These are phyloP conservation scores for Poecile atricapillus DNA, from an alignment of 2,113 vertebrate genomes.

Conservation along the genomic window DNA sequence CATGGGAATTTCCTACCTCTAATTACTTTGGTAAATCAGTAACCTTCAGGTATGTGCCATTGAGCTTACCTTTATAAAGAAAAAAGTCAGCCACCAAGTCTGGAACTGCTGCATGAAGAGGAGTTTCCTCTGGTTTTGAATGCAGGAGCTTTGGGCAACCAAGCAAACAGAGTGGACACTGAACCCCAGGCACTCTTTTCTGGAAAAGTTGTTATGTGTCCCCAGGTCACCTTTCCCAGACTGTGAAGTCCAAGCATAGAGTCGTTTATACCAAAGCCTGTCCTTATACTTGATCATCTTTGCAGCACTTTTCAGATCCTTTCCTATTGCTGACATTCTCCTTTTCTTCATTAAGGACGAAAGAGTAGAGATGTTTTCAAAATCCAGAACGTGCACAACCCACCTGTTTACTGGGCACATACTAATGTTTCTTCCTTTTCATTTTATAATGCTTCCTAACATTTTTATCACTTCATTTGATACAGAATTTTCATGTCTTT, in stretches of 20 bases:
- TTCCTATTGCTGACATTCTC: not conserved
- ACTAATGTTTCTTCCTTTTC: not conserved
- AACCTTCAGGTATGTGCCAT: not conserved
- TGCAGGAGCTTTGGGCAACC: not conserved
- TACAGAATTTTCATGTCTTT: not conserved
- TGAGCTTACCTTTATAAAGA: not conserved
- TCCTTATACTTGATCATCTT: not conserved
- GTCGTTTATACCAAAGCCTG: not conserved
- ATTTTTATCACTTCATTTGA: not conserved
- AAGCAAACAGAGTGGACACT: not conserved
- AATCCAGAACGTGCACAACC: not conserved
- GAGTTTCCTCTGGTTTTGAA: not conserved
- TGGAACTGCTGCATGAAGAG: not conserved
- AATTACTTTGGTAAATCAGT: not conserved
- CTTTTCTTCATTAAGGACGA: not conserved
- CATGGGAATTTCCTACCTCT: not conserved
- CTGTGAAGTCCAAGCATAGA: not conserved
- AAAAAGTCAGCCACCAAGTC: not conserved
- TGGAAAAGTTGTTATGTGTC: not conserved
- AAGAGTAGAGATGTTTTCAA: not conserved
- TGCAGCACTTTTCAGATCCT: not conserved
- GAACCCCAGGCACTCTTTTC: not conserved
- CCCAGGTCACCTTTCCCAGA: not conserved
- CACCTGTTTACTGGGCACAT: not conserved
- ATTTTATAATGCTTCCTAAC: not conserved